Evolutionary conservation across 1,140 invertebrate genomes (phyloP).

Genomic region (Brachionus koreanus): DNA sequence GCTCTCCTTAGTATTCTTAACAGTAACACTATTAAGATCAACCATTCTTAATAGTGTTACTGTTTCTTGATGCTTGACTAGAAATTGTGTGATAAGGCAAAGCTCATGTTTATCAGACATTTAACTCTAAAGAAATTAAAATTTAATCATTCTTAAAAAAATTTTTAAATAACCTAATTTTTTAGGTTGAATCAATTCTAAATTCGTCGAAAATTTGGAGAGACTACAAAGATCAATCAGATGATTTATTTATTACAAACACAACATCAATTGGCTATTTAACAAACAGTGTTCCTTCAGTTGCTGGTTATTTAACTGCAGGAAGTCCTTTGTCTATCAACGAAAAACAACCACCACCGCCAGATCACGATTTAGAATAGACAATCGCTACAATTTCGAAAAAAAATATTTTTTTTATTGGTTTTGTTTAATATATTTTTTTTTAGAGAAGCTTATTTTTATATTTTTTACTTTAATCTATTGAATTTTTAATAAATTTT

Average conservation of each 20-base stretch:
- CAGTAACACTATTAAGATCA: no score
- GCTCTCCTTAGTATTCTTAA: no score
- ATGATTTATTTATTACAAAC: constrained; percentile 82
- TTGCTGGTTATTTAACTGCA: constrained; percentile 37
- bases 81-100: no score
- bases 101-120: no score
- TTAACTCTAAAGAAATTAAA: no score
- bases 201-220: constrained; percentile 83
- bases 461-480: neutral
- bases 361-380: constrained; percentile 26
- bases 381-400: neutral
- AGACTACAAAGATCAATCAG: constrained; percentile 92
- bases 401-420: neutral
- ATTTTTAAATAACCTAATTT: no score
- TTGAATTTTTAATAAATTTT: constrained; percentile 12
- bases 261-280: constrained; percentile 26
- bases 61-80: no score
- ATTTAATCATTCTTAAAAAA: no score
- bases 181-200: constrained; percentile 70
- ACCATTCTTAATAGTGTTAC: no score
- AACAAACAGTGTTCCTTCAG: constrained; percentile 39
- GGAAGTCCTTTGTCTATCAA: neutral
- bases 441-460: constrained; percentile 21
- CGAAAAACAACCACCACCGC: constrained; percentile 41
- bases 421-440: neutral